Conservation (phyloP, 2,113 vertebrate species). For the Cynoglossus semilaevis region DNA sequence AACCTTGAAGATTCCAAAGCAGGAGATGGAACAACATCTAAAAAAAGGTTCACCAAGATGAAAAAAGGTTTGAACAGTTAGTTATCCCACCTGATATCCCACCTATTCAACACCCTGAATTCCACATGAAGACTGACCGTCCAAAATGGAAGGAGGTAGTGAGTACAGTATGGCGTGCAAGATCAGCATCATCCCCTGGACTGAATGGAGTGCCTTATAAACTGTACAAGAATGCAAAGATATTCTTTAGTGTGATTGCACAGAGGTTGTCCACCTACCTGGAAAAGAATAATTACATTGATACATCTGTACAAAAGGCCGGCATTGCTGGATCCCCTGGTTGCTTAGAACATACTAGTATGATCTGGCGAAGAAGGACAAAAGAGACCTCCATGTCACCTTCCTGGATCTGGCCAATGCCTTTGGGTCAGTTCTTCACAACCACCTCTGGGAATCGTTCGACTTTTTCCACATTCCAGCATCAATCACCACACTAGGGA, state of each 20-base stretch:
- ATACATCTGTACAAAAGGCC: not conserved
- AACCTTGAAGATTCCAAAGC: not conserved
- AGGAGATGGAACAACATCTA: not conserved
- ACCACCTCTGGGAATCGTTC: not conserved
- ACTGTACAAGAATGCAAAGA: not conserved
- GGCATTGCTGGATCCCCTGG: not conserved
- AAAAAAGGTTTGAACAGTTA: too few species aligned
- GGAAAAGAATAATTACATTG: not conserved
- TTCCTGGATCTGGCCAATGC: not conserved
- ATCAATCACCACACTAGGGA: not conserved
- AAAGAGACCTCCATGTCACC: too few species aligned
- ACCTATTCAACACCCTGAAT: too few species aligned
- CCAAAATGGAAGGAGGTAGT: too few species aligned
- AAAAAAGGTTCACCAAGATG: not conserved
- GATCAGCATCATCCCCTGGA: too few species aligned
- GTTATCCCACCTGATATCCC: too few species aligned
- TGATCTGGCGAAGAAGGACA: not conserved
- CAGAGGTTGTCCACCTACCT: not conserved
- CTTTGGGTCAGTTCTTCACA: not conserved
- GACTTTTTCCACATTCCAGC: not conserved
- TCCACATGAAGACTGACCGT: too few species aligned
- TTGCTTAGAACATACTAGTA: not conserved
- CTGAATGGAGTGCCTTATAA: too few species aligned
- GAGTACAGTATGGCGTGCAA: too few species aligned
- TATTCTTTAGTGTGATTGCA: not conserved